Evolutionary conservation across 2,888 invertebrate species (phyloP).

Genomic region (Trimorus sp.): DNA sequence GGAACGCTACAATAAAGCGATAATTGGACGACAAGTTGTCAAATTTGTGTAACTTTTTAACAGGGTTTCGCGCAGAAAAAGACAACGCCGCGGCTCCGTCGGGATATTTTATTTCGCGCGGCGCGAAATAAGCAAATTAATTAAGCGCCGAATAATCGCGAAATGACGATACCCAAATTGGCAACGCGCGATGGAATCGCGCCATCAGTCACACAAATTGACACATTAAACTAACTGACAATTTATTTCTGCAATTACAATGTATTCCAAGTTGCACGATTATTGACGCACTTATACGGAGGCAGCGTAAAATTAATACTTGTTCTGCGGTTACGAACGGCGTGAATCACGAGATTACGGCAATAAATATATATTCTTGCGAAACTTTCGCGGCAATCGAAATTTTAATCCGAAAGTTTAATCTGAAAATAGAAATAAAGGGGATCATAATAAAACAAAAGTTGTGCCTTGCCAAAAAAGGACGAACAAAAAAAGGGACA

Average conservation of each 20-base stretch:
- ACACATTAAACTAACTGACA: conserved; percentile 29
- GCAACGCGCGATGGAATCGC: not conserved
- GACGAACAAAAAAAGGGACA: not conserved
- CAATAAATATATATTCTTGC: conserved; percentile 36
- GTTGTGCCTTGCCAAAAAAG: conserved; percentile 37
- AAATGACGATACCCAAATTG: not conserved
- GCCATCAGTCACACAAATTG: conserved; percentile 18
- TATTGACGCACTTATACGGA: conserved; percentile 36
- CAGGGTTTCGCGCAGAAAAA: too few species aligned
- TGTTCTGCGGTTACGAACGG: conserved; percentile 16
- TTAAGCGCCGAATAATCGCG: not conserved
- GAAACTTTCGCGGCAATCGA: conserved; percentile 33
- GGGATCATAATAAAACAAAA: conserved; percentile 49
- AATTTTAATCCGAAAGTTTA: conserved; percentile 46
- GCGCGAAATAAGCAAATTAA: too few species aligned
- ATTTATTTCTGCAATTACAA: conserved; percentile 32
- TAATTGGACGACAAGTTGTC: too few species aligned
- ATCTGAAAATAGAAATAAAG: conserved; percentile 49
- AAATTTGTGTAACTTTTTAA: too few species aligned
- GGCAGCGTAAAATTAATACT: conserved; percentile 35
- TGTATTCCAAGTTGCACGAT: conserved; percentile 29
- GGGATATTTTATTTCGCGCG: too few species aligned
- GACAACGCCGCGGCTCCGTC: too few species aligned
- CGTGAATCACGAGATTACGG: conserved; percentile 36
- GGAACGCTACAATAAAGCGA: too few species aligned